phyloP scores from a whole-genome alignment of 2,888 invertebrate species.

The Zhuqinia jingwanae region DNA sequence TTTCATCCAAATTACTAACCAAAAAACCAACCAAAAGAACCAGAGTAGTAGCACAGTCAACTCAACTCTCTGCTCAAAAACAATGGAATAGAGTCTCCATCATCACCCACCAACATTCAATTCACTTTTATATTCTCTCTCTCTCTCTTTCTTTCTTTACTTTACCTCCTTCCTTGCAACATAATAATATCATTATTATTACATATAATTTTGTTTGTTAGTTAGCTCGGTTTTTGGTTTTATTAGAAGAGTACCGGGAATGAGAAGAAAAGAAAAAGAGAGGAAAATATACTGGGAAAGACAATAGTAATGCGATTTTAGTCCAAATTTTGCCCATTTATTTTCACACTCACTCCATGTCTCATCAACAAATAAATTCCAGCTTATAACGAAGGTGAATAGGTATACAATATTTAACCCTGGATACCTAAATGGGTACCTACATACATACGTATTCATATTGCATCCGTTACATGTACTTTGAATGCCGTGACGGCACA shows the following conservation, averaged over 20 bases:
- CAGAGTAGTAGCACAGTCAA: slow-evolving; percentile 22
- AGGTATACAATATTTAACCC: neutral
- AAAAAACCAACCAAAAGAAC: slow-evolving; percentile 49
- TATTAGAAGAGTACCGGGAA: neutral
- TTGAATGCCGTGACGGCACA: too few species aligned
- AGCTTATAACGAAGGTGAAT: slow-evolving; percentile 7
- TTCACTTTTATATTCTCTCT: slow-evolving; percentile 43
- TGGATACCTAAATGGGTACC: too few species aligned
- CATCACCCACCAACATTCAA: slow-evolving; percentile 57
- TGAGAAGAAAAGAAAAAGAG: neutral
- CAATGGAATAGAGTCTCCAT: too few species aligned
- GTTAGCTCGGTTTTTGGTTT: neutral
- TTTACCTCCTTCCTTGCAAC: slow-evolving; percentile 45
- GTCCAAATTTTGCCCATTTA: slow-evolving; percentile 44
- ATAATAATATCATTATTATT: slow-evolving; percentile 39
- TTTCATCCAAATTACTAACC: slow-evolving; percentile 71
- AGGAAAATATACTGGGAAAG: slow-evolving; percentile 7
- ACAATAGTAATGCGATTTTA: slow-evolving; percentile 46
- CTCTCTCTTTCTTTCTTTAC: too few species aligned
- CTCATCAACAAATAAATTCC: too few species aligned
- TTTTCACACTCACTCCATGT: slow-evolving; percentile 41
- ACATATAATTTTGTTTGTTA: slow-evolving; percentile 2
- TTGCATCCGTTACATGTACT: too few species aligned
- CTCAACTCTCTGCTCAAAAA: neutral
- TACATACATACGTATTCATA: too few species aligned